phyloP scores from a whole-genome alignment of 1,140 invertebrate genomes.

The Centruroides sculpturatus region DNA sequence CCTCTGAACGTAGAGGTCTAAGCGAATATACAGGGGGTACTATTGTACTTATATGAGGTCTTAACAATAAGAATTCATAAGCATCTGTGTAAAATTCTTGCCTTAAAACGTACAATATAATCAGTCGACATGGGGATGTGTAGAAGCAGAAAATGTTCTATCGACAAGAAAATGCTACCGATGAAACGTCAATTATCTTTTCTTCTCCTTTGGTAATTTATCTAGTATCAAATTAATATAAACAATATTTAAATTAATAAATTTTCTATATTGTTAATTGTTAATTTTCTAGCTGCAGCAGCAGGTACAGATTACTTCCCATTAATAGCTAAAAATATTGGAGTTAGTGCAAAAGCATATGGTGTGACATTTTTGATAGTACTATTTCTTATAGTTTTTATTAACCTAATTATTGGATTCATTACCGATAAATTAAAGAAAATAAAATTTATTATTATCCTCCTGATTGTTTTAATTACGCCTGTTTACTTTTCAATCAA shows the following conservation, averaged over 20 bases:
- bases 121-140: background rate
- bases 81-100: no score
- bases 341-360: conserved; percentile 23
- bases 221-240: no score
- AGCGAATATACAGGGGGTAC: no score
- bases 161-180: background rate
- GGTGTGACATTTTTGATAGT: conserved; percentile 26
- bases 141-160: background rate
- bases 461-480: conserved; percentile 35
- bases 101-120: no score
- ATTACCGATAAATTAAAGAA: conserved; percentile 25
- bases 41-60: no score
- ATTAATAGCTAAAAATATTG: conserved; percentile 33
- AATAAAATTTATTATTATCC: conserved; percentile 54
- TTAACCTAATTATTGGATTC: conserved; percentile 24
- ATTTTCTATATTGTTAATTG: no score
- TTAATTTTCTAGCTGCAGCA: conserved; percentile 24
- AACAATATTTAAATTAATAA: no score
- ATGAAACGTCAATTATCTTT: background rate
- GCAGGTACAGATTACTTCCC: conserved; percentile 28
- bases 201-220: background rate
- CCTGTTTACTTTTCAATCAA: no score
- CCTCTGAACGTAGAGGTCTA: no score
- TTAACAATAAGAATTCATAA: no score
- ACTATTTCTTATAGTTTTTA: conserved; percentile 25